These are phyloP conservation scores for Leucophora obtusa DNA, from an alignment of 2,888 invertebrate genomes.

Conservation along the genomic window DNA sequence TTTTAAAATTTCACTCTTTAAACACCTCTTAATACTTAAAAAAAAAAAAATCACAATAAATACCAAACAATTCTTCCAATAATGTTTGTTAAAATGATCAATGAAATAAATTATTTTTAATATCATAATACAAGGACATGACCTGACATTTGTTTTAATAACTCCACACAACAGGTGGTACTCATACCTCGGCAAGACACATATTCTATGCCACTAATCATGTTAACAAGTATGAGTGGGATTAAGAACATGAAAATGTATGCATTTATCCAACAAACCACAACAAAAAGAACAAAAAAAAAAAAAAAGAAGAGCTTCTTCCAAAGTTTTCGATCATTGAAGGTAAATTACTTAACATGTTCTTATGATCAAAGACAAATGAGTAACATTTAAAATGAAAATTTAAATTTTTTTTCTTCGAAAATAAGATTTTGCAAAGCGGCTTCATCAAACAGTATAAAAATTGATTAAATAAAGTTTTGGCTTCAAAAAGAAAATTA, in stretches of 20 bases:
- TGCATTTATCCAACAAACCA: background rate
- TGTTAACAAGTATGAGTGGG: constrained; percentile 62
- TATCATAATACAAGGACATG: constrained; percentile 64
- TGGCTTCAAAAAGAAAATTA: background rate
- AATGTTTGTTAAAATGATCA: background rate
- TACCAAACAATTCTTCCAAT: background rate
- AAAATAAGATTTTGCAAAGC: background rate
- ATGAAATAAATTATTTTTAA: constrained; percentile 6
- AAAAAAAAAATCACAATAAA: background rate
- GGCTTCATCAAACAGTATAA: background rate
- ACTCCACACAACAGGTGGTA: constrained; percentile 67
- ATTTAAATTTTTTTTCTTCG: background rate
- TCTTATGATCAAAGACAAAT: constrained; percentile 41
- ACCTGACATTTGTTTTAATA: constrained; percentile 67
- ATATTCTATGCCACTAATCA: constrained; percentile 32
- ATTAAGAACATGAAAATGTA: constrained; percentile 38
- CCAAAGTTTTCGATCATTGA: background rate
- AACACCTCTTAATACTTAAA: too few species aligned
- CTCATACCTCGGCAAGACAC: constrained; percentile 8
- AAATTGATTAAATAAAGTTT: background rate
- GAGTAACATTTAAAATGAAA: constrained; percentile 32
- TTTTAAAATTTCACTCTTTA: too few species aligned
- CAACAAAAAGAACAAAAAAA: background rate
- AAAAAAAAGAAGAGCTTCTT: constrained; percentile 8
- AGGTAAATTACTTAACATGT: constrained; percentile 49